phyloP scores from a whole-genome alignment of 2,888 invertebrate species.

The Drosophila nigritarsus region DNA sequence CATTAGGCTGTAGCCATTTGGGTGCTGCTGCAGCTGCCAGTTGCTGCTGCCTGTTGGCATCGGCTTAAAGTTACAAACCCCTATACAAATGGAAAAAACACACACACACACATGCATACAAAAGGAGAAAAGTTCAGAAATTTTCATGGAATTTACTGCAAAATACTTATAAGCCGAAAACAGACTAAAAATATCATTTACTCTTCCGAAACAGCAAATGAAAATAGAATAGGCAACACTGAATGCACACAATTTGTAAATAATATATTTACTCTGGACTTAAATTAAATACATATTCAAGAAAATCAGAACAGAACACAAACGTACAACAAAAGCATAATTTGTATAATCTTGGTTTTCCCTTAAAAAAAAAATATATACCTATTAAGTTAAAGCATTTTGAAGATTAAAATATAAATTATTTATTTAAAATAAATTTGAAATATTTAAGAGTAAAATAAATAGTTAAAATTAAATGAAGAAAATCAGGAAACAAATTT shows the following conservation, averaged over 20 bases:
- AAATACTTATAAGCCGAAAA: conserved; percentile 4
- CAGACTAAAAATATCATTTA: background rate
- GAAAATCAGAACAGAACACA: background rate
- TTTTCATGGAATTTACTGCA: conserved; percentile 1
- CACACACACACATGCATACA: background rate
- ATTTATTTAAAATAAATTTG: background rate
- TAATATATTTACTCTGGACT: background rate
- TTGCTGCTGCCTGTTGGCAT: conserved; percentile 14
- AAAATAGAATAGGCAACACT: background rate
- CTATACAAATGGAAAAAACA: conserved; percentile 9
- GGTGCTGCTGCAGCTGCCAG: conserved; percentile 41
- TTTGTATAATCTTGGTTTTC: background rate
- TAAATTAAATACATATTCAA: background rate
- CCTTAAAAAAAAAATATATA: background rate
- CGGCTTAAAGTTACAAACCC: conserved; percentile 51
- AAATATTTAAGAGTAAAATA: background rate
- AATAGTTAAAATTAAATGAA: background rate
- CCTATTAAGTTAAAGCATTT: background rate
- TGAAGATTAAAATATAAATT: no score
- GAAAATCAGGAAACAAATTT: background rate
- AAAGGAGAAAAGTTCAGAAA: conserved; percentile 5
- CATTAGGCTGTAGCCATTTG: conserved; percentile 49
- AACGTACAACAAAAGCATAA: background rate
- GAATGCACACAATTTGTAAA: background rate
- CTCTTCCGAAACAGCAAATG: background rate